phyloP scores from a whole-genome alignment of 2,113 vertebrate species.

The Sisor rabdophorus region DNA sequence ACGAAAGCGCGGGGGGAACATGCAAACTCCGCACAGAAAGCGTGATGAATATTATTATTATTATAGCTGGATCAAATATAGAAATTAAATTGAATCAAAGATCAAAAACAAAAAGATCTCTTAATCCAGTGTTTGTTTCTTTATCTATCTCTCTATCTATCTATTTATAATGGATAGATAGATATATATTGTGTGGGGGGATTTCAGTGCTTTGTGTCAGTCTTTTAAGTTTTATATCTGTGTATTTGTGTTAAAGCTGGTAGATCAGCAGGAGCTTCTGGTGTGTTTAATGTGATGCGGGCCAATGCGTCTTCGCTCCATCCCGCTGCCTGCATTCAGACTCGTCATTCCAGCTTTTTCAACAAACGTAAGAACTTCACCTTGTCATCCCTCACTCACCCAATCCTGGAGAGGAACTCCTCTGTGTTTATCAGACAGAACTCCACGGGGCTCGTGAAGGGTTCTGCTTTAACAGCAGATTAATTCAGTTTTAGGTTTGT shows the following conservation, averaged over 20 bases:
- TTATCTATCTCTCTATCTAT: no score
- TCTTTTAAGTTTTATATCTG: background rate
- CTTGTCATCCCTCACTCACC: background rate
- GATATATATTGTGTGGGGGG: background rate
- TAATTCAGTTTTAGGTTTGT: conserved; percentile 3
- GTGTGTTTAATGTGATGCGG: conserved; percentile 18
- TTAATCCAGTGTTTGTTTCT: no score
- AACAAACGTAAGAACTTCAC: conserved; percentile 41
- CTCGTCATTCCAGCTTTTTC: conserved; percentile 47
- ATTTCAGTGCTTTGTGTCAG: background rate
- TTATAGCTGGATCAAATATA: no score
- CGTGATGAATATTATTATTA: no score
- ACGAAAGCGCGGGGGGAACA: no score
- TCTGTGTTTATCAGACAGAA: background rate
- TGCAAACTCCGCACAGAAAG: no score
- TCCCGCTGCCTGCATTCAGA: conserved; percentile 31
- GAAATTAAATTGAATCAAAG: no score
- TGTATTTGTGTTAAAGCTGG: conserved; percentile 29
- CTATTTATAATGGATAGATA: no score
- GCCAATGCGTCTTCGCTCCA: background rate
- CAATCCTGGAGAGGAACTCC: no score
- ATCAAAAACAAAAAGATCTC: background rate
- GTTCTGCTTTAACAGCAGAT: no score
- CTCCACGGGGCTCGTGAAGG: no score
- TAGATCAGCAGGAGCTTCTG: conserved; percentile 10